Evolutionary conservation across 1,140 invertebrate genomes (phyloP).

Genomic region (Drosophila kanapiae): DNA sequence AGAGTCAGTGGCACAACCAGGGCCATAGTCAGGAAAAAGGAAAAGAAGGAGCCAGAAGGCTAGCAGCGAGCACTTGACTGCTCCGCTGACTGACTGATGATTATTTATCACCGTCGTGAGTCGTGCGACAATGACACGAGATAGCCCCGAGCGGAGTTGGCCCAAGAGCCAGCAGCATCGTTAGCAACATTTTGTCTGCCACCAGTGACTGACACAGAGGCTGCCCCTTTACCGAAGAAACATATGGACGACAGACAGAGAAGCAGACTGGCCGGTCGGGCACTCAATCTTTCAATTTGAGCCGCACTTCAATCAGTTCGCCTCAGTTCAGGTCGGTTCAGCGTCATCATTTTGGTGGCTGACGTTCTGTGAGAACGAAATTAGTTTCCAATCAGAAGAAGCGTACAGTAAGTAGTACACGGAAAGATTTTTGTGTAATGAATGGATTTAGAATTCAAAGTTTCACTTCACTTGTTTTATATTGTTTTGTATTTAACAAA

Average conservation of each 20-base stretch:
- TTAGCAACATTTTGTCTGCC: conserved; percentile 76
- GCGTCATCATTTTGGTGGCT: conserved; percentile 55
- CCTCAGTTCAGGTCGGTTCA: conserved; percentile 36
- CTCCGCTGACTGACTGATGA: conserved; percentile 62
- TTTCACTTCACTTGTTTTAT: no score
- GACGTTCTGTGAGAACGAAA: conserved; percentile 75
- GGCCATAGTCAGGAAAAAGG: conserved; percentile 4
- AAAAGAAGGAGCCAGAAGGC: conserved; percentile 33
- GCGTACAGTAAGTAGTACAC: not conserved
- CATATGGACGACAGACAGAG: conserved; percentile 27
- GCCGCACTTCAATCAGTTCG: conserved; percentile 51
- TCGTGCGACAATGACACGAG: conserved; percentile 82
- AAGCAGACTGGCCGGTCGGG: conserved; percentile 33
- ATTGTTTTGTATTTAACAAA: no score
- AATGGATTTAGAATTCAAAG: no score
- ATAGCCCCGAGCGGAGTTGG: conserved; percentile 44
- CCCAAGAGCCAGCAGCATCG: conserved; percentile 56
- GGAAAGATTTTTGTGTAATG: no score
- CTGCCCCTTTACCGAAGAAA: conserved; percentile 22
- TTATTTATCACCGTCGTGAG: conserved; percentile 83
- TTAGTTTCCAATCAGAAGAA: conserved; percentile 41
- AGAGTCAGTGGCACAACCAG: not conserved
- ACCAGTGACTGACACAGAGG: conserved; percentile 58
- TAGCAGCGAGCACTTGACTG: conserved; percentile 38
- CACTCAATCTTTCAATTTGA: conserved; percentile 69